A percentile compares a stretch with the other conserved stretches of the same genome.
phyloP scores from a whole-genome alignment of 2,797 vertebrate genomes.

The Sciurus carolinensis region DNA sequence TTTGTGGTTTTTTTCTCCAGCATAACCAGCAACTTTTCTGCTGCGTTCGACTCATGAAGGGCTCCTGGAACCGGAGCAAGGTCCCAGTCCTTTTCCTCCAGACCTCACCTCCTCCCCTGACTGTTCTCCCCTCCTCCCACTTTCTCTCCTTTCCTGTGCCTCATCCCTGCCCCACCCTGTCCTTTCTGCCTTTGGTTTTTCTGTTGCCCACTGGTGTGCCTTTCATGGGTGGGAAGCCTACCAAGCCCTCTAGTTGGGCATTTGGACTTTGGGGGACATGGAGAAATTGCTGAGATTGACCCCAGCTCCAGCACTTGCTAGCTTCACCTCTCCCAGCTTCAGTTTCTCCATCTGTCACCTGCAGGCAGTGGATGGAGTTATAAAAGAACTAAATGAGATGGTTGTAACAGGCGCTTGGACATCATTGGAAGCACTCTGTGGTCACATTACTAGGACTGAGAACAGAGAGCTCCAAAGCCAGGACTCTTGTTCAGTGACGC shows the following conservation, averaged over 20 bases:
- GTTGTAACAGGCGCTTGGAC: neutral
- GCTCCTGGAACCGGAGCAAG: neutral
- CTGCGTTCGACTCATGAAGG: neutral
- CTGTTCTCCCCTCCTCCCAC: neutral
- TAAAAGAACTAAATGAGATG: neutral
- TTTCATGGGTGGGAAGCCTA: neutral
- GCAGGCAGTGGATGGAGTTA: neutral
- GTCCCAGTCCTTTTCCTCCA: neutral
- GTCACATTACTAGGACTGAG: fast-evolving
- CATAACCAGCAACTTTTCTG: conserved; percentile 63
- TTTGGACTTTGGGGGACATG: neutral
- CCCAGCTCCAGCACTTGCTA: neutral
- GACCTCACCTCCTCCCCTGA: neutral
- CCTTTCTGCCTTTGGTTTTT: neutral
- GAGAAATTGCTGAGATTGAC: neutral
- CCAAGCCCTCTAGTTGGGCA: neutral
- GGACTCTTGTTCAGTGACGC: neutral
- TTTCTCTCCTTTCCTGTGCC: too few relatives aligned
- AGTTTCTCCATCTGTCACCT: neutral
- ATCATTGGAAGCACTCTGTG: fast-evolving
- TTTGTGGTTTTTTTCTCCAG: conserved; percentile 76
- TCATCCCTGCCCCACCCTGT: neutral
- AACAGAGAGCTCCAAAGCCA: neutral
- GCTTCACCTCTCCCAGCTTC: neutral
- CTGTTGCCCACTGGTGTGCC: neutral